phyloP scores from a whole-genome alignment of 2,113 vertebrate species.

The Siniperca knerii region DNA sequence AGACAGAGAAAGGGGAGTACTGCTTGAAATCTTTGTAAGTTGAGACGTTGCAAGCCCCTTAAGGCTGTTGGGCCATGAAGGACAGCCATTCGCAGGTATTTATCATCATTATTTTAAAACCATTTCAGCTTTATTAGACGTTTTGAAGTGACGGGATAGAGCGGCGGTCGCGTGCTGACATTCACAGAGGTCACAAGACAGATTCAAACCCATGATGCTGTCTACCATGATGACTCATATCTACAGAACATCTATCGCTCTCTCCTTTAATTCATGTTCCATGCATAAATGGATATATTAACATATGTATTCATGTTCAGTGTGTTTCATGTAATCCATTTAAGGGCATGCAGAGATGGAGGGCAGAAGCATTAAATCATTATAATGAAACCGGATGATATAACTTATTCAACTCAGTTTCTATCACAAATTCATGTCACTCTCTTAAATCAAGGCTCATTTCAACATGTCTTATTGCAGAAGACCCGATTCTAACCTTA shows the following conservation, averaged over 20 bases:
- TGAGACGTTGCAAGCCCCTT: slow-evolving; percentile 16
- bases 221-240: slow-evolving; percentile 36
- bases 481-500: neutral
- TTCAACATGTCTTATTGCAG: neutral
- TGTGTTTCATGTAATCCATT: slow-evolving; percentile 41
- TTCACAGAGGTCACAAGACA: slow-evolving; percentile 67
- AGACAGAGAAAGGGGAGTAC: neutral
- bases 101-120: slow-evolving; percentile 70
- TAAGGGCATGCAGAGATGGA: slow-evolving; percentile 34
- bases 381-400: slow-evolving; percentile 51
- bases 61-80: slow-evolving; percentile 54
- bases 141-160: slow-evolving; percentile 43
- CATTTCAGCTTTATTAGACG: slow-evolving; percentile 60
- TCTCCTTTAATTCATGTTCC: slow-evolving; percentile 18
- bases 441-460: slow-evolving; percentile 24
- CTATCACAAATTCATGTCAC: slow-evolving; percentile 52
- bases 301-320: slow-evolving; percentile 40
- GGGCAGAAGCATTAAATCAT: slow-evolving; percentile 42
- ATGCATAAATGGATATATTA: slow-evolving; percentile 51
- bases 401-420: slow-evolving; percentile 57
- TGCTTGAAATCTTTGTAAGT: slow-evolving; percentile 21
- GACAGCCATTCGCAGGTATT: slow-evolving; percentile 63
- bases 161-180: slow-evolving; percentile 41
- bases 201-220: slow-evolving; percentile 28
- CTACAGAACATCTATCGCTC: slow-evolving; percentile 16